A percentile compares a stretch with the other conserved stretches of the same genome.
phyloP scores from a whole-genome alignment of 2,888 invertebrate genomes.

The Chrysomela aeneicollis region DNA sequence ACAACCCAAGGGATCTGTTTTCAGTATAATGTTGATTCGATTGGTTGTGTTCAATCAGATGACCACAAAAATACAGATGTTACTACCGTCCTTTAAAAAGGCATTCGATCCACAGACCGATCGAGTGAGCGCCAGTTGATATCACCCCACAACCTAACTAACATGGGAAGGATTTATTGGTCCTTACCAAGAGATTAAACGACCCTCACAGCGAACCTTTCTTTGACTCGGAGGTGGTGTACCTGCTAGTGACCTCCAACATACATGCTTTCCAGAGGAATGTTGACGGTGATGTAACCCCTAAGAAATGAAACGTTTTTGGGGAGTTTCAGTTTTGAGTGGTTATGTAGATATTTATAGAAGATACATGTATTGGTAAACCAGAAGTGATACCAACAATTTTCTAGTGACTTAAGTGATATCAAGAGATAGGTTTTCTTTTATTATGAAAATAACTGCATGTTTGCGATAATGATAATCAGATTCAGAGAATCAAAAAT shows the following conservation, averaged over 20 bases:
- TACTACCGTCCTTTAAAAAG: too few relatives aligned
- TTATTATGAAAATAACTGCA: too few relatives aligned
- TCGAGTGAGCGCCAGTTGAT: too few relatives aligned
- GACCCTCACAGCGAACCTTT: not conserved
- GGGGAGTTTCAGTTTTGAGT: constrained; percentile 20
- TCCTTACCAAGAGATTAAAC: constrained; percentile 4
- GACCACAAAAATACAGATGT: too few relatives aligned
- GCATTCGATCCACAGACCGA: too few relatives aligned
- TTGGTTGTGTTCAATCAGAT: too few relatives aligned
- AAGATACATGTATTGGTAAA: constrained; percentile 28
- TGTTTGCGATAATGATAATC: too few relatives aligned
- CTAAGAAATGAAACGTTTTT: constrained; percentile 23
- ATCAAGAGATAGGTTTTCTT: too few relatives aligned
- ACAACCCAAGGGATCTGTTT: too few relatives aligned
- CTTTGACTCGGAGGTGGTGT: constrained; percentile 15
- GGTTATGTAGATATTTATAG: constrained; percentile 17
- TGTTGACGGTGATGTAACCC: not conserved
- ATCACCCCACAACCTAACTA: not conserved
- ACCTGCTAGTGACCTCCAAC: constrained; percentile 24
- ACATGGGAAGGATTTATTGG: not conserved
- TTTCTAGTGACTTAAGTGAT: not conserved
- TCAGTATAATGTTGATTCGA: too few relatives aligned
- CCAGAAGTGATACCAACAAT: constrained; percentile 16
- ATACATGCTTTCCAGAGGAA: constrained; percentile 12
- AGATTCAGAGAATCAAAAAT: too few relatives aligned